A percentile compares a stretch with the other conserved stretches of the same genome.
Conservation (phyloP, 2,888 invertebrate species). For the Slavum lentiscoides region DNA sequence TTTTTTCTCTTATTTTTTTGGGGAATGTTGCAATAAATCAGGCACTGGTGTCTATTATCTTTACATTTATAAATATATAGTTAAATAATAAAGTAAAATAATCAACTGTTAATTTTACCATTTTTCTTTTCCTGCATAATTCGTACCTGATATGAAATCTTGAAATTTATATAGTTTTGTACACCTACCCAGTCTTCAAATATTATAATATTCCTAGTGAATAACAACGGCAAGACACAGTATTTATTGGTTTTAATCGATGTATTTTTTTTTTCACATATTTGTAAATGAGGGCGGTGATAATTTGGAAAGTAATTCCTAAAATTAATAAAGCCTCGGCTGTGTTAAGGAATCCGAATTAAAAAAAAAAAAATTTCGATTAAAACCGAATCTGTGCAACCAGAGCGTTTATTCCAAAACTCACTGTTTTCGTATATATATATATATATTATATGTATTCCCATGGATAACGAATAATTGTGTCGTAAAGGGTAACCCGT, state of each 20-base stretch:
- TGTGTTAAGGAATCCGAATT: constrained; percentile 29
- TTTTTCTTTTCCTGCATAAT: constrained; percentile 27
- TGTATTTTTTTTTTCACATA: constrained; percentile 17
- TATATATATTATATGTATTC: neutral
- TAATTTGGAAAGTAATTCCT: constrained; percentile 32
- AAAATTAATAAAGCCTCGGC: constrained; percentile 9
- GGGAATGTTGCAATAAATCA: constrained; percentile 36
- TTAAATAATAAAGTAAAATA: constrained; percentile 21
- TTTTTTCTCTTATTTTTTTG: neutral
- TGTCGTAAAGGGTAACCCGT: neutral
- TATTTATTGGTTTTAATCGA: constrained; percentile 7
- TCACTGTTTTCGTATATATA: neutral
- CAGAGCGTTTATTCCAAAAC: neutral
- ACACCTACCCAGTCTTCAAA: constrained; percentile 9
- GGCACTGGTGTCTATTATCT: constrained; percentile 21
- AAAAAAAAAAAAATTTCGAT: neutral
- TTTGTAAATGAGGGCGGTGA: constrained; percentile 1
- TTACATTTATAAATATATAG: constrained; percentile 26
- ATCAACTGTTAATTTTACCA: neutral
- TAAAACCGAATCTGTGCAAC: neutral
- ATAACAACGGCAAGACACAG: neutral
- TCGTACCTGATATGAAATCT: constrained; percentile 41
- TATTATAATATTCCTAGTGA: constrained; percentile 2
- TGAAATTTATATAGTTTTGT: constrained; percentile 40
- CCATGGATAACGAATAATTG: neutral